Percentiles rank a stretch among this genome's conserved stretches.
Conservation (phyloP, 1,140 invertebrate species). For the Harlomillsia oculata region DNA sequence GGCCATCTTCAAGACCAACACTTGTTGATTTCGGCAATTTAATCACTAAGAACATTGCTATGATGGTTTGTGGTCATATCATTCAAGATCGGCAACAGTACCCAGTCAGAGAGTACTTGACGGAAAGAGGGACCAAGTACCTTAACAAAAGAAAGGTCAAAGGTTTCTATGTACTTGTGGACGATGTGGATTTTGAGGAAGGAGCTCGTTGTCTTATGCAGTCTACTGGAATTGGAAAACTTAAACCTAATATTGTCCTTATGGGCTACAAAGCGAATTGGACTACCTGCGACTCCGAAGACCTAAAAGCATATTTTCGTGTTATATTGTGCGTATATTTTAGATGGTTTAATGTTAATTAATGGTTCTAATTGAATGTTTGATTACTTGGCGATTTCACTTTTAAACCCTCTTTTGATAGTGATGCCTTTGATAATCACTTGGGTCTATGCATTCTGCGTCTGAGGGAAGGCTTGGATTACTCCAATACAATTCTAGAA, state of each 20-base stretch:
- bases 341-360: neutral
- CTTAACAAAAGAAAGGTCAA: slow-evolving; percentile 42
- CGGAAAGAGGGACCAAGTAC: slow-evolving; percentile 37
- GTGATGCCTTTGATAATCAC: slow-evolving; percentile 49
- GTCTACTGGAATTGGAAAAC: slow-evolving; percentile 49
- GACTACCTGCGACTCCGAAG: slow-evolving; percentile 40
- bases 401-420: slow-evolving; percentile 41
- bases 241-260: slow-evolving; percentile 51
- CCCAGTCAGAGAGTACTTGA: slow-evolving; percentile 22
- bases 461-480: slow-evolving; percentile 45
- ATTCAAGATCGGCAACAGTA: slow-evolving; percentile 32
- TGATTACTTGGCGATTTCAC: no score
- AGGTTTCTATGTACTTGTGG: slow-evolving; percentile 44
- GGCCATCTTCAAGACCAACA: slow-evolving; percentile 43
- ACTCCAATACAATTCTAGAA: slow-evolving; percentile 52
- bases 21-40: slow-evolving; percentile 49
- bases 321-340: slow-evolving; percentile 47
- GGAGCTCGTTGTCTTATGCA: slow-evolving; percentile 39
- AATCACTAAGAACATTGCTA: slow-evolving; percentile 46
- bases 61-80: slow-evolving; percentile 48
- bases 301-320: slow-evolving; percentile 48
- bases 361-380: no score
- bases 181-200: slow-evolving; percentile 39
- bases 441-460: slow-evolving; percentile 49
- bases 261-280: slow-evolving; percentile 52